phyloP scores from a whole-genome alignment of 2,797 vertebrate genomes.

The Protosalanx chinensis region DNA sequence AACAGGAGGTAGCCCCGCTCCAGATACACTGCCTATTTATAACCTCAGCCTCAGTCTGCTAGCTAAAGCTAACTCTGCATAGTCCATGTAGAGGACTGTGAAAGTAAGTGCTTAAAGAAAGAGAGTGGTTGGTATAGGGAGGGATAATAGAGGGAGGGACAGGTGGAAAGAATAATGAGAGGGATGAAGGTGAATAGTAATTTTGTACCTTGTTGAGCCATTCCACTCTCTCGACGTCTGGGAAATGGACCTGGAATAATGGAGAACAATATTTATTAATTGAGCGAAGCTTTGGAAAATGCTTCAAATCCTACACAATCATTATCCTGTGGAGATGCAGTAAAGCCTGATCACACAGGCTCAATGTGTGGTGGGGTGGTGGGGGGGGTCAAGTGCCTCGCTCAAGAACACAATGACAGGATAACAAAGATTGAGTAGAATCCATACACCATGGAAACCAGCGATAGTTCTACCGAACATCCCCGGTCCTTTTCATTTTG shows the following conservation, averaged over 20 bases:
- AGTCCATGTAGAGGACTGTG: not conserved
- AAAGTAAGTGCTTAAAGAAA: not conserved
- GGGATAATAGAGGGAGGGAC: not conserved
- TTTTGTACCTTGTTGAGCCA: constrained; percentile 93
- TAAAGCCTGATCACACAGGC: not conserved
- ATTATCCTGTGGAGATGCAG: not conserved
- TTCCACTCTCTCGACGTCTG: constrained; percentile 95
- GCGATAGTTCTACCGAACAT: not conserved
- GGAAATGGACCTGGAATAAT: constrained; percentile 88
- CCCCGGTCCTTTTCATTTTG: not conserved
- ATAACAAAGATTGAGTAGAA: not conserved
- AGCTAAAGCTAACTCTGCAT: not conserved
- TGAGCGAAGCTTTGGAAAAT: not conserved
- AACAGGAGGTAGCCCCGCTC: constrained; percentile 5
- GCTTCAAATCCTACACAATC: too few species aligned
- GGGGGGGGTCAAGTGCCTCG: not conserved
- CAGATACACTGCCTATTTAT: constrained; percentile 33
- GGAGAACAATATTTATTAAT: not conserved
- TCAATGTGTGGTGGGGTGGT: too few species aligned
- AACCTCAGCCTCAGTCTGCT: constrained; percentile 19
- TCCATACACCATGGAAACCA: not conserved
- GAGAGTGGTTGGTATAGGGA: not conserved
- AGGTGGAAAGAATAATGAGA: not conserved
- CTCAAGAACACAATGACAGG: too few species aligned
- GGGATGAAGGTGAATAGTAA: not conserved